Evolutionary conservation across 1,140 invertebrate species (phyloP).

Genomic region (Gonatopus flavifemur): DNA sequence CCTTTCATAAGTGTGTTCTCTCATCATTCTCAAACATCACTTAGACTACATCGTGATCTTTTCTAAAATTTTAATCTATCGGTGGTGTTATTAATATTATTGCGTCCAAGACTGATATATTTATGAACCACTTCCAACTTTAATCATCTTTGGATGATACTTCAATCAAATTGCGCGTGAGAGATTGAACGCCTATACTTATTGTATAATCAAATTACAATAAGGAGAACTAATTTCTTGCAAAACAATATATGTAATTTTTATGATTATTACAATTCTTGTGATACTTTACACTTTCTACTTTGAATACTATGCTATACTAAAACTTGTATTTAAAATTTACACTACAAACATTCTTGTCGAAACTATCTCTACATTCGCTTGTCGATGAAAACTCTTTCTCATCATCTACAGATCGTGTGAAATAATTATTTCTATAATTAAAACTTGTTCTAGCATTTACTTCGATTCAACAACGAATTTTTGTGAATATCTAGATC

Average conservation of each 20-base stretch:
- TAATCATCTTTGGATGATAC: conserved; percentile 11
- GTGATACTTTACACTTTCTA: conserved; percentile 55
- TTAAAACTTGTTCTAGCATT: no score
- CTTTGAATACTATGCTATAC: conserved; percentile 48
- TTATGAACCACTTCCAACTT: conserved; percentile 26
- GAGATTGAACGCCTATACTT: conserved; percentile 31
- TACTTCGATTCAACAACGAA: no score
- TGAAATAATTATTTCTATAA: no score
- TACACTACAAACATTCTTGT: conserved; percentile 29
- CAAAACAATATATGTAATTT: conserved; percentile 32
- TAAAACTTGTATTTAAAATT: conserved; percentile 38
- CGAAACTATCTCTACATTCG: conserved; percentile 14
- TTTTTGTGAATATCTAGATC: no score
- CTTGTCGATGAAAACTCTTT: conserved; percentile 17
- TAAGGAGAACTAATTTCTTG: conserved; percentile 22
- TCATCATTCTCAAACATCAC: conserved; percentile 16
- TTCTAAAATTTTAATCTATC: conserved; percentile 31
- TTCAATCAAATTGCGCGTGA: conserved; percentile 18
- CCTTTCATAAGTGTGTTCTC: conserved; percentile 29
- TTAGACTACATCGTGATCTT: conserved; percentile 16
- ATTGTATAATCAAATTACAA: conserved; percentile 30
- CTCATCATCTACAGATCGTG: no score
- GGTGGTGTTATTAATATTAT: conserved; percentile 34
- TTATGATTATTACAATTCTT: conserved; percentile 48
- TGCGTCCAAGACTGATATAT: conserved; percentile 48